phyloP scores from a whole-genome alignment of 2,797 vertebrate species.

The Pangasius sanitwongsei region DNA sequence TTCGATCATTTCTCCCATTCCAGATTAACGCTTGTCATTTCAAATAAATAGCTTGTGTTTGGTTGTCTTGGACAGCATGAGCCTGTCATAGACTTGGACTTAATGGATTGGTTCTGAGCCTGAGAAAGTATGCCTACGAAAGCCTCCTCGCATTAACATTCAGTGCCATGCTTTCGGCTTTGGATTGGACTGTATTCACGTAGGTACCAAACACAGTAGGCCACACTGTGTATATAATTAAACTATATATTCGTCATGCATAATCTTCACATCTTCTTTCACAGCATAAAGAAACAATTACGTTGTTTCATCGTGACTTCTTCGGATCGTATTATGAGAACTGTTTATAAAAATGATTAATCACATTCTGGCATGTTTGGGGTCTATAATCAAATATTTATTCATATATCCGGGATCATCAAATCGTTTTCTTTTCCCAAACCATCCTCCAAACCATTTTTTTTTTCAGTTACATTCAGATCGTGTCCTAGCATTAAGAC shows the following conservation, averaged over 20 bases:
- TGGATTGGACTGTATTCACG: conserved; percentile 50
- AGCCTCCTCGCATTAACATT: conserved; percentile 45
- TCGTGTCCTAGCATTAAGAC: background rate
- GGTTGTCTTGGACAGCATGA: conserved; percentile 33
- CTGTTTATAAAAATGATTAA: too few species aligned
- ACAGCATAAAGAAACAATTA: background rate
- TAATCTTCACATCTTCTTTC: background rate
- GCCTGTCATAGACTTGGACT: conserved; percentile 34
- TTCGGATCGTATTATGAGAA: background rate
- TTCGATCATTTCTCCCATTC: conserved; percentile 42
- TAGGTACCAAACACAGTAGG: background rate
- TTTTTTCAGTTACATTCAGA: background rate
- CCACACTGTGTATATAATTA: background rate
- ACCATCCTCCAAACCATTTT: background rate
- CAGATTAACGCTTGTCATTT: conserved; percentile 46
- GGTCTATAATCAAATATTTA: background rate
- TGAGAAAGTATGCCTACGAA: conserved; percentile 35
- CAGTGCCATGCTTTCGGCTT: conserved; percentile 44
- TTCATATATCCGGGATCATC: background rate
- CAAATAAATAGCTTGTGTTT: conserved; percentile 48
- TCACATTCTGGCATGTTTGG: too few species aligned
- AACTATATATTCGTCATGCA: background rate
- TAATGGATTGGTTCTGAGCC: conserved; percentile 44
- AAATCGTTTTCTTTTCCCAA: background rate
- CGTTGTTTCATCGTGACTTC: background rate